These are phyloP conservation scores for Notodromas monacha DNA, from an alignment of 2,888 invertebrate genomes.

Conservation along the genomic window DNA sequence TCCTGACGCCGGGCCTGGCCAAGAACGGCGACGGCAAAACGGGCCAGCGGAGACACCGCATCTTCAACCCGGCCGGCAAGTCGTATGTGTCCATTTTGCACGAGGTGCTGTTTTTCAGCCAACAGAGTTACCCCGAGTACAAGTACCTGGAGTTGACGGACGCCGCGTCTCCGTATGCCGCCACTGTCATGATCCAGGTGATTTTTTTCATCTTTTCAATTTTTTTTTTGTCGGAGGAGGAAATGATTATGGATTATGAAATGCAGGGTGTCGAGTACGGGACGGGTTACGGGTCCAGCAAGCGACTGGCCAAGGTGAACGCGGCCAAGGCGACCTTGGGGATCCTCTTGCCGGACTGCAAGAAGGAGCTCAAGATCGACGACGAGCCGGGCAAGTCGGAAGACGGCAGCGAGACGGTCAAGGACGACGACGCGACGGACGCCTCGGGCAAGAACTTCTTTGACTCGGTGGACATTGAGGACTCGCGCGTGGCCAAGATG, in stretches of 20 bases:
- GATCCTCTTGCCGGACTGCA: conserved; percentile 70
- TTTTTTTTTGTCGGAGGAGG: no score
- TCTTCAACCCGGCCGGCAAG: conserved; percentile 90
- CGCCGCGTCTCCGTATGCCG: conserved; percentile 68
- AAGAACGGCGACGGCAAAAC: no score
- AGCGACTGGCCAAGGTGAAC: conserved; percentile 76
- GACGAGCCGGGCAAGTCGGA: no score
- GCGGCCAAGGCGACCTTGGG: conserved; percentile 63
- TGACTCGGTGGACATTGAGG: conserved; percentile 68
- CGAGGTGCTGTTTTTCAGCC: no score
- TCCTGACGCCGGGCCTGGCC: no score
- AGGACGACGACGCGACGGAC: no score
- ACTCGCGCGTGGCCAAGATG: conserved; percentile 71
- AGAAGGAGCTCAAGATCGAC: conserved; percentile 19
- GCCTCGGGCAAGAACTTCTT: conserved; percentile 29
- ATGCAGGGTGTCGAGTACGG: no score
- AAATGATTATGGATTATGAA: no score
- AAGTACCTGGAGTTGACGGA: no score
- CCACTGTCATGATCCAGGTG: no score
- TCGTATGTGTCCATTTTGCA: conserved; percentile 82
- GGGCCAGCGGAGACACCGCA: background rate
- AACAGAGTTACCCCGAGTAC: no score
- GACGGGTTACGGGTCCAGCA: conserved; percentile 68
- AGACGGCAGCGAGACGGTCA: background rate
- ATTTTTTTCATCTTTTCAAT: no score